A percentile compares a stretch with the other conserved stretches of the same genome.
These are phyloP conservation scores for Slavum lentiscoides DNA, from an alignment of 2,888 invertebrate genomes.

Conservation along the genomic window DNA sequence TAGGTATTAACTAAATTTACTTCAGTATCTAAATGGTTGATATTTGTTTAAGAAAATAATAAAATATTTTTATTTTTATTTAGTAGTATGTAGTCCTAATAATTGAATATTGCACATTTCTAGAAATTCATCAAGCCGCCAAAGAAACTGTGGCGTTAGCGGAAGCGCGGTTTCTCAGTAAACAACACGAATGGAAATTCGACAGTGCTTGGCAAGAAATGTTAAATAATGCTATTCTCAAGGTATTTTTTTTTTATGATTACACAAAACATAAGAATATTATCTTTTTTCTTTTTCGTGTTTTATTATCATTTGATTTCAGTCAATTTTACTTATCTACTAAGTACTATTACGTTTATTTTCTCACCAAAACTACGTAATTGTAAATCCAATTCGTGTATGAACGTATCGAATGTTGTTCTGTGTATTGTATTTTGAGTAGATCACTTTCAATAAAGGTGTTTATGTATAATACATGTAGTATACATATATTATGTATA, in stretches of 20 bases:
- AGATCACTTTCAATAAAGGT: background rate
- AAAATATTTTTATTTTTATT: background rate
- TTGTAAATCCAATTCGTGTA: background rate
- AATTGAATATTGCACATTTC: constrained; percentile 55
- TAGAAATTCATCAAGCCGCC: constrained; percentile 87
- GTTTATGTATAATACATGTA: too few relatives aligned
- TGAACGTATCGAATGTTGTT: background rate
- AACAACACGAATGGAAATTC: constrained; percentile 83
- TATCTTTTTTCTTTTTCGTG: too few relatives aligned
- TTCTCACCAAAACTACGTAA: background rate
- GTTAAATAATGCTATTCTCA: constrained; percentile 92
- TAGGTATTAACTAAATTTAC: too few relatives aligned
- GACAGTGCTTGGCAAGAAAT: constrained; percentile 97
- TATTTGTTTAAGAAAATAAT: background rate
- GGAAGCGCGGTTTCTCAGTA: constrained; percentile 75
- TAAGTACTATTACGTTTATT: too few relatives aligned
- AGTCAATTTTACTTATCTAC: too few relatives aligned
- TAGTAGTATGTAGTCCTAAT: background rate
- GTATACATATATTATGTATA: too few relatives aligned
- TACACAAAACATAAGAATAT: too few relatives aligned
- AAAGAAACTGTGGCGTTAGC: constrained; percentile 91
- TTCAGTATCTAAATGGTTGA: background rate
- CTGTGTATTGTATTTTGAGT: background rate
- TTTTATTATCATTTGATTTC: too few relatives aligned
- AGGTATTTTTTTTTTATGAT: constrained; percentile 64